Base-by-base conservation (phyloP, 2,113 vertebrate species). In the Epinephelus cyanopodus region DNA sequence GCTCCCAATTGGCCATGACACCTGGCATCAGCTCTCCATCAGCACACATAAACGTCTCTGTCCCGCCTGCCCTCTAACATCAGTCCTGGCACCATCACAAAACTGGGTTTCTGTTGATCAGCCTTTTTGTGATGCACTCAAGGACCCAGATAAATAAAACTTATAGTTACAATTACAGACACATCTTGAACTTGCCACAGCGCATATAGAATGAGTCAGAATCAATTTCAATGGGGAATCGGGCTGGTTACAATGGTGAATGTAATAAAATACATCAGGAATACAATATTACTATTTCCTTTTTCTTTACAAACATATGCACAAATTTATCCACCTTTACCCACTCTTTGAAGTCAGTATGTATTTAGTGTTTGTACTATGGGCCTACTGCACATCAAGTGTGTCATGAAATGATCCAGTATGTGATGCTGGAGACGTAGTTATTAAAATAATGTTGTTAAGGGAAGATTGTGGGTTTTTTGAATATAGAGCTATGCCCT, bases 11-110 rank as follows among this genome's bases (percentile, higher is more conserved):
- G 82, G 64, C 79, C 23, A 37, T 57, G 84, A 88, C 81, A 62
- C n/a, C 18, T 77, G 67, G 47, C 73, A 69, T 84, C 90, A 92
- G 81, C 74, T 75, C 39, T 79, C 72, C 27, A 88, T 89, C 91
- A 87, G 77, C 68, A 42, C 67, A 58, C 74, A 91, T 92, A 72
- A 85, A 67, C 33, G 4, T 91, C 87, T 76, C 58, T 82, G 69
- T 83, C 84, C 86, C 3, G 10, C 65, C 57, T 53, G 70, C 21
- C 50, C 47, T 62, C 82, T 33, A 17, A 42, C 73, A 50, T 83
- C 61, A 76, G 45, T 39, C 0, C 58, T 27, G 77, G 15, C 47
- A 39, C 6, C 18, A 0, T 79, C 56, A 71, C 61, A 75, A 47
- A 79, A 47, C 57, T 18, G 11, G 29, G 14, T 56, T 68, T 53